These are phyloP conservation scores for Myocastor coypus DNA, from an alignment of 2,113 vertebrate genomes.

Conservation along the genomic window DNA sequence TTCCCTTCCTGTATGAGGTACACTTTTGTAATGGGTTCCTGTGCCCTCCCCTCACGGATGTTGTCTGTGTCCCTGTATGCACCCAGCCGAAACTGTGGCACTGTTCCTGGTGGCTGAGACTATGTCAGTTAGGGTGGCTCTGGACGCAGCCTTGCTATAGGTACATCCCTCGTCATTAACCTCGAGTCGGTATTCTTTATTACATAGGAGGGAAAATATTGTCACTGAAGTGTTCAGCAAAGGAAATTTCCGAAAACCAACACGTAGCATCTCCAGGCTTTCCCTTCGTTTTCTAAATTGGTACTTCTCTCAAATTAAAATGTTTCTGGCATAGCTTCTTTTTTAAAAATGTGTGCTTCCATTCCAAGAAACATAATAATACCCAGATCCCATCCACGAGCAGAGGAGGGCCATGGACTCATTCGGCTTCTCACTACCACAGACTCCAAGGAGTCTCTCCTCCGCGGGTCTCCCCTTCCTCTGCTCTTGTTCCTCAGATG, in stretches of 20 bases:
- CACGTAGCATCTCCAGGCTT: constrained; percentile 52
- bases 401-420: not conserved
- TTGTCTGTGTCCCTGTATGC: not conserved
- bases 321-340: constrained; percentile 44
- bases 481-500: not conserved
- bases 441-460: fast-evolving
- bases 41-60: not conserved
- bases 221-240: constrained; percentile 38
- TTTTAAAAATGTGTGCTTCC: constrained; percentile 47
- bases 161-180: constrained; percentile 64
- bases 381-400: not conserved
- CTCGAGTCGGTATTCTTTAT: constrained; percentile 27
- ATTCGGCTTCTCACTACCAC: not conserved
- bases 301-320: constrained; percentile 72
- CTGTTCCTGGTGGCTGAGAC: not conserved
- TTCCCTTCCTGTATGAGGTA: not conserved
- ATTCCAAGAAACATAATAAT: constrained; percentile 59
- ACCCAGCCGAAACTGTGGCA: not conserved
- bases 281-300: constrained; percentile 70
- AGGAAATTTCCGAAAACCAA: constrained; percentile 47
- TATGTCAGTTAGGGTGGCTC: not conserved
- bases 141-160: constrained; percentile 27
- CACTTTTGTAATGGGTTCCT: not conserved
- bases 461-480: not conserved
- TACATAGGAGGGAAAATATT: constrained; percentile 51